Percentiles rank a stretch among this genome's conserved stretches.
phyloP scores from a whole-genome alignment of 2,113 vertebrate genomes.

The Notiomystis cincta region DNA sequence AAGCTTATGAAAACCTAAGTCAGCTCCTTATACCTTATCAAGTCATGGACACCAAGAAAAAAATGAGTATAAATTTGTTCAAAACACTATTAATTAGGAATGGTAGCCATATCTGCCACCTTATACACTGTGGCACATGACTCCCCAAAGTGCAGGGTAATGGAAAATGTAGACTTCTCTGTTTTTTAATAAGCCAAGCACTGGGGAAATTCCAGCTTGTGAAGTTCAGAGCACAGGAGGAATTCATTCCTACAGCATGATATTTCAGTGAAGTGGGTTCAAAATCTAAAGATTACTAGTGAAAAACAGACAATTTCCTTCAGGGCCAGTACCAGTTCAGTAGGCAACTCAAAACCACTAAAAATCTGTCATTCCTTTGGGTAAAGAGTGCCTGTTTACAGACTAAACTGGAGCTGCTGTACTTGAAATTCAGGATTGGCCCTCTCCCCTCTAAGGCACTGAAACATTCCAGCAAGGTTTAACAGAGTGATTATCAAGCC shows the following conservation, averaged over 20 bases:
- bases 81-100: slow-evolving; percentile 12
- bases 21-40: background rate
- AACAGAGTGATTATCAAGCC: background rate
- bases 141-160: background rate
- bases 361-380: background rate
- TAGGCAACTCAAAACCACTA: background rate
- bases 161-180: slow-evolving; percentile 20
- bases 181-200: slow-evolving; percentile 2
- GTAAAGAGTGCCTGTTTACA: background rate
- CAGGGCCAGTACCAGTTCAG: background rate
- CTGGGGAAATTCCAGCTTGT: slow-evolving; percentile 33
- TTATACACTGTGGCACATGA: background rate
- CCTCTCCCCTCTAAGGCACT: background rate
- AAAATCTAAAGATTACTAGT: background rate
- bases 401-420: background rate
- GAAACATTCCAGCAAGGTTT: slow-evolving; percentile 10
- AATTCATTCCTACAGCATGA: slow-evolving; percentile 26
- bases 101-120: background rate
- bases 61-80: background rate
- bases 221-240: slow-evolving; percentile 35
- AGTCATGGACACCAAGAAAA: background rate
- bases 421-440: background rate
- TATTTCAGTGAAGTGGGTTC: background rate
- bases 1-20: slow-evolving; percentile 10
- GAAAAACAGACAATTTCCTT: background rate